Conservation (phyloP, 1,140 invertebrate genomes). For the Dufourea novaeangliae region DNA sequence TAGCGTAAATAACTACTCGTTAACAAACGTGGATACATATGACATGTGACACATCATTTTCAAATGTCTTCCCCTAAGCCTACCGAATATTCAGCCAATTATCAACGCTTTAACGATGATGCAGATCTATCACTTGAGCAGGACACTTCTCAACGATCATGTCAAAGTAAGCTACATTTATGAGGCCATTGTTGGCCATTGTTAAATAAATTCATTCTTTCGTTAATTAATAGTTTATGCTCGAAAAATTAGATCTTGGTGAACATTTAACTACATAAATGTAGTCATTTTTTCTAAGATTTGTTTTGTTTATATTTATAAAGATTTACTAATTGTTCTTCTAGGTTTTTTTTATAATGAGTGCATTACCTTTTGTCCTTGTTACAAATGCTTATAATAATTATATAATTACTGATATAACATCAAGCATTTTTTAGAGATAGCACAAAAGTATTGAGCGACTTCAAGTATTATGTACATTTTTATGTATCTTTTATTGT, state of each 20-base stretch:
- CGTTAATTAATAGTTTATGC: neutral
- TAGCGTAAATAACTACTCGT: neutral
- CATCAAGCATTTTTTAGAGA: neutral
- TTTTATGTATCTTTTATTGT: constrained; percentile 16
- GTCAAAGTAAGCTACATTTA: constrained; percentile 67
- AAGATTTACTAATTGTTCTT: neutral
- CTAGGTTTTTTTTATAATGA: neutral
- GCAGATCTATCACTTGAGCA: constrained; percentile 59
- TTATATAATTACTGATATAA: neutral
- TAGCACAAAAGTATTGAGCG: too few relatives aligned
- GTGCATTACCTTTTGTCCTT: neutral
- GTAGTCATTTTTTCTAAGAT: constrained; percentile 12
- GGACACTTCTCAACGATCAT: constrained; percentile 60
- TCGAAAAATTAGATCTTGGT: neutral
- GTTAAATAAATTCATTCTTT: neutral
- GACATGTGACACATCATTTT: constrained; percentile 37
- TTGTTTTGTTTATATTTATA: constrained; percentile 38
- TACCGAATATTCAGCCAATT: constrained; percentile 62
- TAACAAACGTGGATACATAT: constrained; percentile 15
- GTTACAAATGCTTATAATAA: neutral
- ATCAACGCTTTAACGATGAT: constrained; percentile 74
- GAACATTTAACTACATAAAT: neutral
- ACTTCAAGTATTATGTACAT: too few relatives aligned
- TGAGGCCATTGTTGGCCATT: neutral
- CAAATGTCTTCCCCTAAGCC: constrained; percentile 66